Base-by-base conservation (phyloP, 2,888 invertebrate genomes). In the Macrosiphum euphorbiae region DNA sequence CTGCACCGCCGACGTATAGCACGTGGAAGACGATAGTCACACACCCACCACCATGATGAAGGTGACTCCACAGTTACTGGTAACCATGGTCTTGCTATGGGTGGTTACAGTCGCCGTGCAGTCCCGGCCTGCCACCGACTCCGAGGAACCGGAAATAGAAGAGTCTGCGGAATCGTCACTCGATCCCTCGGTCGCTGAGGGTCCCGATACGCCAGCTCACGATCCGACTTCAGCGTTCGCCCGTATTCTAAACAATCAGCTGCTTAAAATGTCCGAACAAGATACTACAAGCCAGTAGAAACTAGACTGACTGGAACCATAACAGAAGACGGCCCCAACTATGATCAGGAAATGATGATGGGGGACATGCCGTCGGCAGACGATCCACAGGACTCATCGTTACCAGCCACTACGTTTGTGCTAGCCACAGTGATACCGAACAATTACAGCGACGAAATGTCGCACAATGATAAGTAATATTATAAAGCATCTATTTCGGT, bases 271-370 rank as follows among this genome's bases (percentile, higher is more conserved):
- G 85, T 44, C 93, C 35, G 89, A 93, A 11, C 47, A 24, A 0
- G 58, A 90, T 0, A n/a, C 61, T 93, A 24, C 1, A 20, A 35
- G 47, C 7, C 35, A 26, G 90, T 58, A n/a, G 47, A 93, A 20
- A 11, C 89, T 26, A 47, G 28, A 16, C 58, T 93, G 47, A 10
- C 28, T 44, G 55, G 28, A 35, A 78, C 26, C 55, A 50, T 24
- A 44, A 26, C 26, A 35, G 24, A 10, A 24, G 35, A 16, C 7
- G 11, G 1, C 41, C 24, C 41, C 0, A 11, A 0, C 26, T 26
- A 41, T 41, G 94, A 86, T 67, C 35, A 50, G 1, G 90, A 61
- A 0, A 41, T 61, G 90, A 94, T 94, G 94, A 86, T 90, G 94
- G 90, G 61, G 0, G 94, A 94, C 86, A 88, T 84, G 90, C 90